Percentiles rank a stretch among this genome's conserved stretches.
Evolutionary conservation across 2,797 vertebrate genomes (phyloP).

Genomic region (Ispidina lecontei): DNA sequence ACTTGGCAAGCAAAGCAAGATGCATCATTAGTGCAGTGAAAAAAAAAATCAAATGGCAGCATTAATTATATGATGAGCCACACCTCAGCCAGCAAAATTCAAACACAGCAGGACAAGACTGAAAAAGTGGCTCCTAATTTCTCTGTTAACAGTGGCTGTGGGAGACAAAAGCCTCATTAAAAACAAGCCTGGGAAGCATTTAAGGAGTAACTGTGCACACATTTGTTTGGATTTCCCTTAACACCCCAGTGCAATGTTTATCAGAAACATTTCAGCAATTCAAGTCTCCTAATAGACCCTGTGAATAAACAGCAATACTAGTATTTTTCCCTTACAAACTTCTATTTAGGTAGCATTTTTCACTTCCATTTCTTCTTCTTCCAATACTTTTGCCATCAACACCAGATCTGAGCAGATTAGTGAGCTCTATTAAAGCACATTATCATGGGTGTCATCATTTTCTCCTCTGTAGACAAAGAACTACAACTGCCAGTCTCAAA

Average conservation of each 20-base stretch:
- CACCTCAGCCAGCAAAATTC: constrained; percentile 15
- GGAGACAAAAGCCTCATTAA: not conserved
- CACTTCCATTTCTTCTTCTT: not conserved
- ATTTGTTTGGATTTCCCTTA: not conserved
- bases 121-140: constrained; percentile 27
- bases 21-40: constrained; percentile 31
- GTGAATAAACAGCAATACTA: not conserved
- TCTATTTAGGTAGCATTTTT: not conserved
- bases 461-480: not conserved
- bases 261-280: not conserved
- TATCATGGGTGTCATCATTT: not conserved
- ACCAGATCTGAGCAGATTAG: not conserved
- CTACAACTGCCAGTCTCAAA: not conserved
- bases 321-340: not conserved
- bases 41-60: constrained; percentile 1
- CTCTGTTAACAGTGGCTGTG: not conserved
- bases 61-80: not conserved
- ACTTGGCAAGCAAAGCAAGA: constrained; percentile 22
- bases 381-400: not conserved
- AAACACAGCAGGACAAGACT: not conserved
- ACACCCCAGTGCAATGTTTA: not conserved
- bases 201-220: not conserved
- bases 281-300: constrained; percentile 2
- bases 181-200: not conserved
- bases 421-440: not conserved